These are phyloP conservation scores for Yponomeuta plumbellus DNA, from an alignment of 2,888 invertebrate genomes.

Conservation along the genomic window DNA sequence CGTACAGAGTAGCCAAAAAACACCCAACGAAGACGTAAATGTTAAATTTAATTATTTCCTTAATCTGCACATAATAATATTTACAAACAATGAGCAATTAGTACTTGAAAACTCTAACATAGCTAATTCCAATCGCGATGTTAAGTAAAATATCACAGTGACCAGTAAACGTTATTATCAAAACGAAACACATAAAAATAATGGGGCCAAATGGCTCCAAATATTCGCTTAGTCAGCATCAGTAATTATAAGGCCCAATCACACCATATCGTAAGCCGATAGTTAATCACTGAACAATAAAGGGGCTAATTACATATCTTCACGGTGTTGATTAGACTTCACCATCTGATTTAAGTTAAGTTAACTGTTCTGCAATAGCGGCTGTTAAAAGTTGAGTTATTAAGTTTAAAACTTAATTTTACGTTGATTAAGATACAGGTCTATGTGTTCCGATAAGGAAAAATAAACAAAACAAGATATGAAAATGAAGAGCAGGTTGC, in stretches of 20 bases:
- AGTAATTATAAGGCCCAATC: constrained; percentile 12
- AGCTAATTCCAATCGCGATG: not conserved
- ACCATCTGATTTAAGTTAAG: not conserved
- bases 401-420: not conserved
- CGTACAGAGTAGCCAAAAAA: too few relatives aligned
- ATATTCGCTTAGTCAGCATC: constrained; percentile 18
- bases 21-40: too few relatives aligned
- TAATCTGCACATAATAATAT: too few relatives aligned
- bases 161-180: constrained; percentile 10
- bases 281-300: not conserved
- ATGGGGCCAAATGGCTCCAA: constrained; percentile 15
- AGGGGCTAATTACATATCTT: not conserved
- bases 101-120: too few relatives aligned
- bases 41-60: too few relatives aligned
- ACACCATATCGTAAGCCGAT: not conserved
- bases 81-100: too few relatives aligned
- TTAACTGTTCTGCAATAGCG: not conserved
- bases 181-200: constrained; percentile 16
- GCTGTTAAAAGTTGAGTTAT: not conserved
- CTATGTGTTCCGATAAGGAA: too few relatives aligned
- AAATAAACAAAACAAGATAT: too few relatives aligned
- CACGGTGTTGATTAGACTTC: not conserved
- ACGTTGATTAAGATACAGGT: too few relatives aligned
- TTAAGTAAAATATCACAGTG: constrained; percentile 9
- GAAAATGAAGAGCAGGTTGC: too few relatives aligned